Evolutionary conservation across 2,888 invertebrate genomes (phyloP), one percentile per base, ranked within the genome.

Genomic region (Ormyrus nitidulus): DNA sequence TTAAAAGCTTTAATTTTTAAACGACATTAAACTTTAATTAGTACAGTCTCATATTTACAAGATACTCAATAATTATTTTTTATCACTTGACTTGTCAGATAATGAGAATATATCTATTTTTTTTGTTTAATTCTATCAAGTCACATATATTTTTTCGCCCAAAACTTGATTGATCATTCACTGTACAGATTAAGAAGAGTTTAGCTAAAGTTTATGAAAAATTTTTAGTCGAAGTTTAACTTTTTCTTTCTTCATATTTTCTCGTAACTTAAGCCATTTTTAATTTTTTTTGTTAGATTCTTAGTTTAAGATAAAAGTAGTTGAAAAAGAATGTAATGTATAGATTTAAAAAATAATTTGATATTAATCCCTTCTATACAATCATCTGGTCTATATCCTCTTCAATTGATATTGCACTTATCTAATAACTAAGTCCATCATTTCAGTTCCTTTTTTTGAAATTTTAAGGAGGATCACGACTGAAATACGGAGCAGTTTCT

Each of bases 401-500:
- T n/a, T 62, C n/a, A 64, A 79, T 59, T 69, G 19, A 72, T 82
- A 82, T 82, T 82, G 82, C 82, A 82, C 80, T 75, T 65, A 75
- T 68, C 65, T 19, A 11, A 59, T 64, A 76, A 19, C 72, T 79
- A 78, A 71, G 56, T 76, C 11, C 54, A 75, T 75, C 54, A 72
- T 51, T 76, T 69, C 65, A 51, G 5, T 64, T 53, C 48, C 10
- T 9, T 54, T 7, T 13, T 5, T 64, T 62, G 46, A 44, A 59
- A 74, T 6, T 89, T 86, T 91, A 93, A 68, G 95, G 95, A 84
- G 94, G 94, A 87, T 95, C 95, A 84, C 95, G 95, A 91, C 97
- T 97, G 92, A 97, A 98, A 92, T 97, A 98, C 66, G 97, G 98
- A 86, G 97, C 96, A 84, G 96, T 95, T 91, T 97, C 94, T 87